Conservation (phyloP, 2,888 invertebrate genomes). For the Eupelmus urozonus region DNA sequence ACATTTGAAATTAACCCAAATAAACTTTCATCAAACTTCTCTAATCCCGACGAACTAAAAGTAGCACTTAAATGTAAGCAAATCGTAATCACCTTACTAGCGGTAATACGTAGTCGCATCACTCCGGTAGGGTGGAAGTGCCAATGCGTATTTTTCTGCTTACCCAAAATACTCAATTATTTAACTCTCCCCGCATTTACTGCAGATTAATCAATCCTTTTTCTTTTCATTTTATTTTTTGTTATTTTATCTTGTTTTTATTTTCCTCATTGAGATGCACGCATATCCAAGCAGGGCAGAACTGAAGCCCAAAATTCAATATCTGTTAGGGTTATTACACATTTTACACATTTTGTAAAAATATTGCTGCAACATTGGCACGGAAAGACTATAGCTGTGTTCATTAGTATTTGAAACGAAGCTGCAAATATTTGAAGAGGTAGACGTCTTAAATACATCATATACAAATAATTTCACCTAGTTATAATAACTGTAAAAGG, state of each 20-base stretch:
- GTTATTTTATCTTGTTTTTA: not conserved
- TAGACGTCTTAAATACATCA: too few species aligned
- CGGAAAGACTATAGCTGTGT: too few species aligned
- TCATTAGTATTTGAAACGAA: too few species aligned
- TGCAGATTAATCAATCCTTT: not conserved
- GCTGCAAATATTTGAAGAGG: too few species aligned
- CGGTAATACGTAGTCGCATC: not conserved
- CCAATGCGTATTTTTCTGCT: not conserved
- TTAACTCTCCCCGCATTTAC: not conserved
- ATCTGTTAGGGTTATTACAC: too few species aligned
- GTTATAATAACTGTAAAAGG: too few species aligned
- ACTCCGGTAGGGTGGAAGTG: not conserved
- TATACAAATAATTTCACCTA: too few species aligned
- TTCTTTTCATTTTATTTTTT: not conserved
- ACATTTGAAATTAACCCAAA: not conserved
- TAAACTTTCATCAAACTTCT: slow-evolving; percentile 7
- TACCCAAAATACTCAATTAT: not conserved
- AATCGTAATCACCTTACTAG: not conserved
- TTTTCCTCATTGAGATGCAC: too few species aligned
- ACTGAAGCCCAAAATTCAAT: too few species aligned
- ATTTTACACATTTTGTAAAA: too few species aligned
- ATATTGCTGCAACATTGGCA: too few species aligned
- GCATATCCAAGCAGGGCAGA: too few species aligned
- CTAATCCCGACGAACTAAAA: not conserved
- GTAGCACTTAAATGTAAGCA: not conserved